Percentiles rank a stretch among this genome's conserved stretches.
phyloP scores from a whole-genome alignment of 1,140 invertebrate genomes.

The Diachasmimorpha longicaudata region DNA sequence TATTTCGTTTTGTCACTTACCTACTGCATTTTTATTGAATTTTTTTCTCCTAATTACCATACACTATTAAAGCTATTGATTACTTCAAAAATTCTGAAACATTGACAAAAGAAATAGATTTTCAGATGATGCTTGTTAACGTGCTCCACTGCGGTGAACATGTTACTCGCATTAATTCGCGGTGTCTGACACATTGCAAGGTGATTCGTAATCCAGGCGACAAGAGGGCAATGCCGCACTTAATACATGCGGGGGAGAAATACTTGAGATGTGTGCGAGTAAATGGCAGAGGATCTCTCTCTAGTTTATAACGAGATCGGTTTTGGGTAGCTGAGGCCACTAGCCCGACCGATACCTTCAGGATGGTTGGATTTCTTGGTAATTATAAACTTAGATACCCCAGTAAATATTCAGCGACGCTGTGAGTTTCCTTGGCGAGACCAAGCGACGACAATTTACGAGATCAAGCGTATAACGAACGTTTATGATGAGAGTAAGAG shows the following conservation, averaged over 20 bases:
- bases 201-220: constrained; percentile 49
- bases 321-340: constrained; percentile 20
- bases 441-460: constrained; percentile 48
- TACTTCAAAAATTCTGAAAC: too few species aligned
- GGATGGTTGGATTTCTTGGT: constrained; percentile 43
- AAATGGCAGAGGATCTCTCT: constrained; percentile 10
- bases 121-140: constrained; percentile 27
- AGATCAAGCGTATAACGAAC: constrained; percentile 44
- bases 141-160: constrained; percentile 41
- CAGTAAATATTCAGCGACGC: constrained; percentile 45
- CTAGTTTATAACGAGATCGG: constrained; percentile 51
- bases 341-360: constrained; percentile 36
- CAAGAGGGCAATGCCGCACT: constrained; percentile 1
- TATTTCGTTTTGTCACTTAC: too few species aligned
- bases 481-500: constrained; percentile 28
- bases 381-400: constrained; percentile 58
- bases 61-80: too few species aligned
- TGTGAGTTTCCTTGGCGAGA: constrained; percentile 25
- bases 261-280: not conserved
- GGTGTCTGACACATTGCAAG: constrained; percentile 44
- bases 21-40: too few species aligned
- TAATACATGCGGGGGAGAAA: constrained; percentile 29
- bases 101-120: not conserved
- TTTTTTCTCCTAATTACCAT: too few species aligned
- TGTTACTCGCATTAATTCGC: constrained; percentile 59